Base-by-base conservation (phyloP, 1,140 invertebrate genomes). In the Globodera ellingtonae region DNA sequence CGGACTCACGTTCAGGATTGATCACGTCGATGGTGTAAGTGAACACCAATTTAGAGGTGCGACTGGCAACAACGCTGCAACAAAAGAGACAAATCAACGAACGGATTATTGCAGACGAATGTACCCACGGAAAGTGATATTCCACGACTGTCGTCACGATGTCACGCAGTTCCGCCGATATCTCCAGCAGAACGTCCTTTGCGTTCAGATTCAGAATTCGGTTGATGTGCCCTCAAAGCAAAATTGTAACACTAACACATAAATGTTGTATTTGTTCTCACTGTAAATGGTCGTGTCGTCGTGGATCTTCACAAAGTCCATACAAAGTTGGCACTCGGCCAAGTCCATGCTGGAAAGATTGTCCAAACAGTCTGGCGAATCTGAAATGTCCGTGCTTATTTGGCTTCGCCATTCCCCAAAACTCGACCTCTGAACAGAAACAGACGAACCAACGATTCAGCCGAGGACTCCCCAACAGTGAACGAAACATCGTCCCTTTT, bases 221-320 rank as follows among this genome's bases (percentile, higher is more conserved):
- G 46, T 46, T 75, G 46, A 75, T 75, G 65, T 75, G 50, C 8
- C 65, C 72, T 75, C 24, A 47, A 73, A 18, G 10, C 35, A 9
- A 10, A 46, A 44, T 50, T 73, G 24, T 6, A 13, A 15, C 24
- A 15, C 13, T 0, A 75, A 24, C 35, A 50, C 35, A n/a, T 0
- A 24, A 75, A 50, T 21, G 52, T 8, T 44, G 18, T 18, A 62
- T 3, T 18, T 62, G 5, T 52, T 47, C 46, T 75, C 65, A 75
- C 72, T 75, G 46, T 62, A 75, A 75, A 75, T 56, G n/a, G 72
- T 62, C 15, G 72, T 75, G 50, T 75, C 72, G 18, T 75, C 72
- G 35, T 75, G 72, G 65, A 75, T 75, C 18, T 21, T 75, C 35
- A 75, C 72, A n/a, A 75, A 75, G 18, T 75, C 72, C 56, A 75